Percentiles rank a stretch among this genome's conserved stretches.
Evolutionary conservation across 2,113 vertebrate species (phyloP).

Genomic region (Sterrhoptilus dennistouni): DNA sequence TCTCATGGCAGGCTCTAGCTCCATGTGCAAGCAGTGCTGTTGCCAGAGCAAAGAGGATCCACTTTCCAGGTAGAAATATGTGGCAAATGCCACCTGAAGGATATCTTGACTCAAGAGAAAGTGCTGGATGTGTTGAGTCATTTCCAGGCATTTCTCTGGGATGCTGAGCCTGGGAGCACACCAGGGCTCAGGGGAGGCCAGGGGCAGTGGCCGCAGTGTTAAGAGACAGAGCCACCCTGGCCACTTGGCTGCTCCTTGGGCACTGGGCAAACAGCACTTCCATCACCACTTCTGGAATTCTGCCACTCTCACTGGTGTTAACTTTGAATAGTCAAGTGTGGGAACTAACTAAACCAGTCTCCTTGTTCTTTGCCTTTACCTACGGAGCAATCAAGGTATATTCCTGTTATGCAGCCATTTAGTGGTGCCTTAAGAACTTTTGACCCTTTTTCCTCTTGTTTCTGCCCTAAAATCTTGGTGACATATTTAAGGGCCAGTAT

Average conservation of each 20-base stretch:
- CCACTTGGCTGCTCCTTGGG: neutral
- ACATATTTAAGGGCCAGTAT: neutral
- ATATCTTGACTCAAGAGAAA: neutral
- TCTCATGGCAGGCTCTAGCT: neutral
- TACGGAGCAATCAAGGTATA: neutral
- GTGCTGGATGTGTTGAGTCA: neutral
- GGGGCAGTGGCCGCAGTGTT: fast-evolving
- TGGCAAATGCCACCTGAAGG: neutral
- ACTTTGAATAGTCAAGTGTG: neutral
- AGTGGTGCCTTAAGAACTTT: neutral
- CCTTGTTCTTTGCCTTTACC: neutral
- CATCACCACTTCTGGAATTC: neutral
- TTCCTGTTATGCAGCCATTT: neutral
- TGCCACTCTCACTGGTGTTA: neutral
- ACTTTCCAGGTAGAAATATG: neutral
- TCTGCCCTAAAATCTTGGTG: constrained; percentile 18
- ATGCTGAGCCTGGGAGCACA: neutral
- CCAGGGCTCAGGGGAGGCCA: neutral
- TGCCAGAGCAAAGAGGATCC: neutral
- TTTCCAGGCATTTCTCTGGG: neutral
- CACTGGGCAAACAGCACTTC: neutral
- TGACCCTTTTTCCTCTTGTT: neutral
- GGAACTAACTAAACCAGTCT: neutral
- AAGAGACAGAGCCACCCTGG: neutral
- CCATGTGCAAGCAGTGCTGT: neutral